phyloP scores from a whole-genome alignment of 1,140 invertebrate genomes.

The Colletes gigas region DNA sequence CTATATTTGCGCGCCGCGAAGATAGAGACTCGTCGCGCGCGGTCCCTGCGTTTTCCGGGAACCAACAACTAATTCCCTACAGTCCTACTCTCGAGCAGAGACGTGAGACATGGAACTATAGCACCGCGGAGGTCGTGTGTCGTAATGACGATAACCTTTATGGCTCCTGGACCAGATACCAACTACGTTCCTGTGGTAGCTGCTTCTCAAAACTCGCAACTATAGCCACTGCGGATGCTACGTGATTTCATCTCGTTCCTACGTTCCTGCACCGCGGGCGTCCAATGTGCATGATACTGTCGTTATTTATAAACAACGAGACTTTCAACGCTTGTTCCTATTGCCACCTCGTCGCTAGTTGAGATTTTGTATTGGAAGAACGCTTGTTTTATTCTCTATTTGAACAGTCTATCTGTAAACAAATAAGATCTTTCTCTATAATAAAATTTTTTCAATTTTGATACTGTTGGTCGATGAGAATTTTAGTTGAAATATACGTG shows the following conservation, averaged over 20 bases:
- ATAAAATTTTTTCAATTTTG: too few relatives aligned
- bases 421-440: too few relatives aligned
- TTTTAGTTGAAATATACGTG: too few relatives aligned
- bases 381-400: too few relatives aligned
- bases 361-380: too few relatives aligned
- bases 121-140: slow-evolving; percentile 62
- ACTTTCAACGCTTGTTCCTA: slow-evolving; percentile 1
- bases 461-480: too few relatives aligned
- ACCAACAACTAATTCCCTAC: slow-evolving; percentile 53
- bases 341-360: not conserved
- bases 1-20: slow-evolving; percentile 12
- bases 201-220: slow-evolving; percentile 45
- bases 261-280: not conserved
- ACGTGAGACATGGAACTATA: slow-evolving; percentile 30
- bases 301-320: not conserved
- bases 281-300: not conserved
- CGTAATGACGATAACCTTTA: slow-evolving; percentile 72
- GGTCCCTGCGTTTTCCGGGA: slow-evolving; percentile 10
- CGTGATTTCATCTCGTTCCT: slow-evolving; percentile 43
- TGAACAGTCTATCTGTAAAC: too few relatives aligned
- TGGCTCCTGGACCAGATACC: slow-evolving; percentile 65
- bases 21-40: slow-evolving; percentile 31
- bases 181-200: slow-evolving; percentile 49
- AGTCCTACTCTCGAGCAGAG: slow-evolving; percentile 33
- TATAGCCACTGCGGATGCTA: slow-evolving; percentile 41